Base-by-base conservation (phyloP, 2,113 vertebrate species). In the Laticauda laticaudata region DNA sequence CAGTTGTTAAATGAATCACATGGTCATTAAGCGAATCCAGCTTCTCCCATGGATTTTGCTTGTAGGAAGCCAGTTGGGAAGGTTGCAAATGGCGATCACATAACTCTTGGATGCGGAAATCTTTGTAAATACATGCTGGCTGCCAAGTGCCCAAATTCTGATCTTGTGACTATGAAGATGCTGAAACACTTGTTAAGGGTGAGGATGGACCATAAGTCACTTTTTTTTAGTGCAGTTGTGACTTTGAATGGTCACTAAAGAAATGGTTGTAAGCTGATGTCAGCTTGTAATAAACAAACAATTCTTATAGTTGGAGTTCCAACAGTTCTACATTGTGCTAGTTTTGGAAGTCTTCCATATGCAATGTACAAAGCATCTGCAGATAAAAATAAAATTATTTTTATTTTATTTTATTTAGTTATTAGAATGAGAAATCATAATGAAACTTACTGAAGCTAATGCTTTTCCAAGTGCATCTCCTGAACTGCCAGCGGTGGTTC, bases 401-500 rank as follows among this genome's bases (percentile, higher is more conserved):
- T 39, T 39, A 39, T 39, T 39, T 39, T 39, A 39, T 39, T 39
- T 39, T 39, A 39, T 39, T 39, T 39, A 45, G 5, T 53, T 90
- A 11, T 23, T 29, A 34, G 95, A 54, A 98, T 39, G 69, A 81
- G 98, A 96, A 98, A 98, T 98, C 98, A 94, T 69, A 95, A 94
- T 0, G 34, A 61, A 69, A 24, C 98, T 98, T 97, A 99, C 99
- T 95, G 99, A 99, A 95, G 99, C 99, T 95, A 99, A 98, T 89
- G 99, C 99, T 97, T 99, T 99, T 94, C 99, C 99, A 26, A 99
- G 99, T 45, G 99, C 99, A 1, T 99, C 99, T 95, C 99, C 99
- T 0, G 99, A 99, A 97, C 99, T 99, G 95, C 98, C 98, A 23
- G 99, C 98, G 7, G 98, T 98, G 92, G 98, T 98, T 96, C 98